Base-by-base conservation (phyloP, 2,113 vertebrate species). In the Meleagris gallopavo region DNA sequence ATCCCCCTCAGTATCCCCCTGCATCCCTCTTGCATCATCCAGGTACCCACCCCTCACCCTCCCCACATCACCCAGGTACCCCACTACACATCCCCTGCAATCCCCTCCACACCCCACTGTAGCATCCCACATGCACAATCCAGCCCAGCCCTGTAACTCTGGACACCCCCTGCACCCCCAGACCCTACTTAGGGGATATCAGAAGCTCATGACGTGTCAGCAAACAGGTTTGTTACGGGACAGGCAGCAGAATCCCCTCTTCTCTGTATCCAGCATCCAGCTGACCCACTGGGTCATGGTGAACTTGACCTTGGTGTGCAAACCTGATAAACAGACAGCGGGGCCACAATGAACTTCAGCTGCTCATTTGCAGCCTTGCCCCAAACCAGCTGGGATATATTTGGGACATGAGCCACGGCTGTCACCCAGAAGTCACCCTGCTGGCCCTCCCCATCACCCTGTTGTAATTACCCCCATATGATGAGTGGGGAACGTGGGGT, bases 151-250 rank as follows among this genome's bases (percentile, higher is more conserved):
- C 32, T 43, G 15, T 21, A 14, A 14, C 18, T 46, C 24, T 7
- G 29, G 12, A 15, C 38, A 57, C 29, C 12, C 48, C 10, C 20
- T 17, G 29, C 36, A 32, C 13, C 34, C 13, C 34, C 34, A 20
- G 32, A 58, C 1, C 2, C 52, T 54, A 19, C 66, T 72, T 10
- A 12, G 40, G 50, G 46, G n/a, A 29, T 1, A 24, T 69, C 83
- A 88, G 72, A 69, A 83, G n/a, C 72, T 93, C 7, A 2, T n/a
- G 79, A 73, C 43, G 4, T 40, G 18, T 43, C 1, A 76, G 75
- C 69, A 77, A 73, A 77, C 17, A 19, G 79, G 64, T 83, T 94
- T 95, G 93, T 88, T 57, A 55, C 65, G 48, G 88, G 50, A 86
- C 50, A 65, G 67, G 75, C 55, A 58, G 32, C 57, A 58, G 55